These are phyloP conservation scores for Microhierax caerulescens DNA, from an alignment of 2,797 vertebrate genomes.

Conservation along the genomic window DNA sequence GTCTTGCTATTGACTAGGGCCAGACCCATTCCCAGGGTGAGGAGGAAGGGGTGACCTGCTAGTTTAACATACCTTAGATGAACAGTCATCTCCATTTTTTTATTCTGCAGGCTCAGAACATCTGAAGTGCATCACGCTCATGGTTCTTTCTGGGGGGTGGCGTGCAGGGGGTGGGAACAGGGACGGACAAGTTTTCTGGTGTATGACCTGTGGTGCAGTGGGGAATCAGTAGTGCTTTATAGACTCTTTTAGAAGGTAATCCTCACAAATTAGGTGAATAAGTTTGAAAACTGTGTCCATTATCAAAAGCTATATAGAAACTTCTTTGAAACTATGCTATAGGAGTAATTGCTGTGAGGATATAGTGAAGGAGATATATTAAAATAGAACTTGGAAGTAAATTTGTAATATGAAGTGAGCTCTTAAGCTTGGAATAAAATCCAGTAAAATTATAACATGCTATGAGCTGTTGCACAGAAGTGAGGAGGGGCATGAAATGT, in stretches of 20 bases:
- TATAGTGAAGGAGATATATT: not conserved
- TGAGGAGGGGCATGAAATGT: not conserved
- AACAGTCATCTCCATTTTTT: not conserved
- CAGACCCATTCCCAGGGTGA: not conserved
- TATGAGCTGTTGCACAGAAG: not conserved
- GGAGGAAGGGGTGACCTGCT: not conserved
- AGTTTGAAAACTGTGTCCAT: not conserved
- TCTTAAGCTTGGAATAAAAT: not conserved
- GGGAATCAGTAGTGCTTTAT: not conserved
- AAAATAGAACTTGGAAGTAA: not conserved
- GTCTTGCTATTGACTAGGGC: not conserved
- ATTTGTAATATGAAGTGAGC: not conserved
- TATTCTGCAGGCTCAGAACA: not conserved
- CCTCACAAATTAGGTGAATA: rapidly evolving
- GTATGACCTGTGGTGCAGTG: not conserved
- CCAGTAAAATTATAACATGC: not conserved
- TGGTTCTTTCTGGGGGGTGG: not conserved
- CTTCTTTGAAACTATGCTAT: not conserved
- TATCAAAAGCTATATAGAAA: not conserved
- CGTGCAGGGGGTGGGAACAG: too few relatives aligned
- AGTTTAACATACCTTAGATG: not conserved
- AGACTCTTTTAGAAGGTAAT: not conserved
- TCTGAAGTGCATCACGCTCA: not conserved
- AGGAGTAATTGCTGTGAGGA: not conserved
- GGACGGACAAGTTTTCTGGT: not conserved